phyloP scores from a whole-genome alignment of 2,113 vertebrate genomes.

The Channa maculata region DNA sequence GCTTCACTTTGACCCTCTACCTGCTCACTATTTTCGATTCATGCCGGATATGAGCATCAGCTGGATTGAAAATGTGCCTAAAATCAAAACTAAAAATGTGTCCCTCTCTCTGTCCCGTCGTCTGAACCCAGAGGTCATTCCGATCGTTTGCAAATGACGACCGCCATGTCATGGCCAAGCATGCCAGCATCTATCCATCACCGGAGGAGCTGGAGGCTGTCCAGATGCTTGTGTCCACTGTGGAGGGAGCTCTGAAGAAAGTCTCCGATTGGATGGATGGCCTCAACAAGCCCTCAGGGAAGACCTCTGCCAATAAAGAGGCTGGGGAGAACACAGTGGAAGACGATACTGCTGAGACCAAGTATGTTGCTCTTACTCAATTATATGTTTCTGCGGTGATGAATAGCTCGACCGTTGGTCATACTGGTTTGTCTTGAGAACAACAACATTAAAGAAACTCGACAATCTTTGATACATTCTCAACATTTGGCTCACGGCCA shows the following conservation, averaged over 20 bases:
- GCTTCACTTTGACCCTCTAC: not conserved
- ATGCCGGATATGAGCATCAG: not conserved
- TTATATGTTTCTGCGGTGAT: not conserved
- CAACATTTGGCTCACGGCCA: constrained; percentile 6
- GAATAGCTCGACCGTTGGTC: not conserved
- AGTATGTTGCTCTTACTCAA: constrained; percentile 31
- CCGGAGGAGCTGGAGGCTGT: constrained; percentile 94
- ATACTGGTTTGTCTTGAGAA: not conserved
- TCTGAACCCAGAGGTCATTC: constrained; percentile 62
- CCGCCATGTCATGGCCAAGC: constrained; percentile 94
- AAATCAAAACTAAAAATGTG: not conserved
- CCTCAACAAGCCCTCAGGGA: constrained; percentile 85
- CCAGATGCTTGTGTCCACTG: constrained; percentile 93
- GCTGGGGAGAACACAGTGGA: constrained; percentile 74
- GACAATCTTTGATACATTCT: constrained; percentile 10
- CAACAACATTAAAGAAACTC: constrained; percentile 2
- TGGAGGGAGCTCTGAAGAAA: constrained; percentile 92
- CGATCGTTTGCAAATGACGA: constrained; percentile 83
- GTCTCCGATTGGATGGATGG: constrained; percentile 92
- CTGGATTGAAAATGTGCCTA: not conserved
- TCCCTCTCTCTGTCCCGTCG: not conserved
- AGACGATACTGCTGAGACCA: constrained; percentile 79
- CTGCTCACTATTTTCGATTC: not conserved
- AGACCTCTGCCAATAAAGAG: constrained; percentile 74
- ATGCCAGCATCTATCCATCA: constrained; percentile 90